Percentiles rank a stretch among this genome's conserved stretches.
These are phyloP conservation scores for Spea hammondii DNA, from an alignment of 2,797 vertebrate genomes.

Conservation along the genomic window DNA sequence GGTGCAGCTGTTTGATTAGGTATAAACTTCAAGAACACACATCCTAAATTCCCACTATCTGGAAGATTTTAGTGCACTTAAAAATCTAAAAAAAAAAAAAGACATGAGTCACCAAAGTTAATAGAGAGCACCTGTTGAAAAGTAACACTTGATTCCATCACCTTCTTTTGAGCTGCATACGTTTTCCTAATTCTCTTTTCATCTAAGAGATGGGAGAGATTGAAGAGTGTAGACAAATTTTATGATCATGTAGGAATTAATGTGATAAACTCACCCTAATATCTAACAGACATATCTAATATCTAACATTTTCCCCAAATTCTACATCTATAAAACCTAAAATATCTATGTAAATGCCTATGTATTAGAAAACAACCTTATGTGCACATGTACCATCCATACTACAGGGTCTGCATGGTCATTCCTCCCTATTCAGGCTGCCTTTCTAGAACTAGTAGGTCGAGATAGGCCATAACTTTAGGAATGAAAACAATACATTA, in stretches of 20 bases:
- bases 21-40: conserved; percentile 65
- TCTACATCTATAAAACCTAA: no score
- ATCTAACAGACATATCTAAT: no score
- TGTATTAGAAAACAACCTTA: no score
- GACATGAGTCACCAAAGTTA: conserved; percentile 58
- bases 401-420: no score
- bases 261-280: background rate
- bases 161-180: conserved; percentile 47
- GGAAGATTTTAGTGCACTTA: conserved; percentile 66
- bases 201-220: background rate
- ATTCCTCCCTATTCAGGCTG: no score
- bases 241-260: background rate
- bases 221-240: background rate
- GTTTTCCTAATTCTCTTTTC: conserved; percentile 61
- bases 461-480: no score
- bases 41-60: conserved; percentile 69
- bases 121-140: conserved; percentile 68
- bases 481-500: no score
- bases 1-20: conserved; percentile 66
- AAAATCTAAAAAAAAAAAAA: conserved; percentile 50
- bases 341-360: no score
- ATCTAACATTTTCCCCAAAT: no score
- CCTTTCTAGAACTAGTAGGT: no score
- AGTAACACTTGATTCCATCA: conserved; percentile 54
- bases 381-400: no score